Percentiles rank a stretch among this genome's conserved stretches.
phyloP scores from a whole-genome alignment of 2,797 vertebrate species.

The Rallus crepitans region DNA sequence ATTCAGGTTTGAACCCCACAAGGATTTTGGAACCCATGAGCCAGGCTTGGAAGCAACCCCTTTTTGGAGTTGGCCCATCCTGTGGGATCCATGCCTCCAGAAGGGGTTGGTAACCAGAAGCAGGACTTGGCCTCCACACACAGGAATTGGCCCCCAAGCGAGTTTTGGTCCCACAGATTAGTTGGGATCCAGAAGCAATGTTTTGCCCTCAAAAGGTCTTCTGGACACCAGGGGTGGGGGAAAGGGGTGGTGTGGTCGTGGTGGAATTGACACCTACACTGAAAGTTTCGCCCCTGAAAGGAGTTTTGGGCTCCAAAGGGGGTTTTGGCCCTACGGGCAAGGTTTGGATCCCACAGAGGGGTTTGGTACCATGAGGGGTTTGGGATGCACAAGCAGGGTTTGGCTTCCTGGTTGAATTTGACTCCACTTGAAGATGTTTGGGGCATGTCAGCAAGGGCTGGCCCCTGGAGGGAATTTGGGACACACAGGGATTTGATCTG shows the following conservation, averaged over 20 bases:
- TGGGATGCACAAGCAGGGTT: background rate
- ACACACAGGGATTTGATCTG: background rate
- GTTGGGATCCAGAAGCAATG: background rate
- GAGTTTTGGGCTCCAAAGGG: background rate
- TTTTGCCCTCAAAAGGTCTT: background rate
- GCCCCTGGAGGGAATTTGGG: background rate
- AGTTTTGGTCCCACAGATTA: background rate
- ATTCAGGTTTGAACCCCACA: background rate
- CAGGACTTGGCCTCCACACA: background rate
- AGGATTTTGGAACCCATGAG: background rate
- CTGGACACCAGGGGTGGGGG: background rate
- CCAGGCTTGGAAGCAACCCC: background rate
- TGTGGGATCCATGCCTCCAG: background rate
- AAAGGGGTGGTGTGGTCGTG: no score
- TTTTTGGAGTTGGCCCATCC: no score
- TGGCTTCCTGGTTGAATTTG: background rate
- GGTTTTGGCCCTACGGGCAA: background rate
- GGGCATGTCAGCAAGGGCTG: background rate
- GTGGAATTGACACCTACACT: background rate
- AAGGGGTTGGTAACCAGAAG: background rate
- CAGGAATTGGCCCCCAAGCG: background rate
- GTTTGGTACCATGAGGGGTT: background rate
- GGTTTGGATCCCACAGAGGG: background rate
- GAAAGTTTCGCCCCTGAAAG: rapidly evolving
- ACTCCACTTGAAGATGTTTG: background rate